These are phyloP conservation scores for Neodon shergylaensis DNA, from an alignment of 2,113 vertebrate species.

Conservation along the genomic window DNA sequence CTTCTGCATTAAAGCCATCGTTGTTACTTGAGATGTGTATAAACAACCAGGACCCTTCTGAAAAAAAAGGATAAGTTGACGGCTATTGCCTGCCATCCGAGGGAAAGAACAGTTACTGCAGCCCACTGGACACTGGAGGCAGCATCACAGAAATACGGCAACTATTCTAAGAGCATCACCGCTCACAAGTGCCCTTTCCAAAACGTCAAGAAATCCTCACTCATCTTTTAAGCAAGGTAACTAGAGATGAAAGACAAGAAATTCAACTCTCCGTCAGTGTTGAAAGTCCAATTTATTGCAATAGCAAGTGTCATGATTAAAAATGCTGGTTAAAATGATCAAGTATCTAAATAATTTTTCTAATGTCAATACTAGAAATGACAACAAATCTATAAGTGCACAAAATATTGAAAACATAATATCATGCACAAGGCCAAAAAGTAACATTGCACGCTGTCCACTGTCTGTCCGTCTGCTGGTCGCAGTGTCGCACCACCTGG, in stretches of 20 bases:
- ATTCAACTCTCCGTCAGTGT: constrained; percentile 59
- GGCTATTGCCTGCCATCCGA: constrained; percentile 18
- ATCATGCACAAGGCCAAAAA: constrained; percentile 17
- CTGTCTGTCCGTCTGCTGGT: background rate
- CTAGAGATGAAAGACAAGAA: constrained; percentile 59
- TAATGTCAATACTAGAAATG: constrained; percentile 67
- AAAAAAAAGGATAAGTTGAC: background rate
- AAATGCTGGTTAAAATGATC: constrained; percentile 69
- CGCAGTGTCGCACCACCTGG: background rate
- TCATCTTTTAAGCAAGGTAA: constrained; percentile 23
- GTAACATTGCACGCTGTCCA: background rate
- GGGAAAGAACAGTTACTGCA: constrained; percentile 5
- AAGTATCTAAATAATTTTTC: constrained; percentile 62
- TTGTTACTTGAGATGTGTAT: background rate
- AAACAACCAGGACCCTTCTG: background rate
- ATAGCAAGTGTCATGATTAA: constrained; percentile 61
- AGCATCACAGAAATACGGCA: background rate
- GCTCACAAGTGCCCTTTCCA: constrained; percentile 1
- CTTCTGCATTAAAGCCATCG: background rate
- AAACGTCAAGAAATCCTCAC: constrained; percentile 15
- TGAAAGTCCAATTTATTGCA: constrained; percentile 77
- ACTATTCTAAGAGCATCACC: background rate
- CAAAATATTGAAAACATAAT: constrained; percentile 35
- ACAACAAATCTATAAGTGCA: constrained; percentile 54
- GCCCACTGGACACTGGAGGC: background rate